Percentiles rank a stretch among this genome's conserved stretches.
Conservation (phyloP, 2,113 vertebrate genomes). For the Hyaena hyaena region DNA sequence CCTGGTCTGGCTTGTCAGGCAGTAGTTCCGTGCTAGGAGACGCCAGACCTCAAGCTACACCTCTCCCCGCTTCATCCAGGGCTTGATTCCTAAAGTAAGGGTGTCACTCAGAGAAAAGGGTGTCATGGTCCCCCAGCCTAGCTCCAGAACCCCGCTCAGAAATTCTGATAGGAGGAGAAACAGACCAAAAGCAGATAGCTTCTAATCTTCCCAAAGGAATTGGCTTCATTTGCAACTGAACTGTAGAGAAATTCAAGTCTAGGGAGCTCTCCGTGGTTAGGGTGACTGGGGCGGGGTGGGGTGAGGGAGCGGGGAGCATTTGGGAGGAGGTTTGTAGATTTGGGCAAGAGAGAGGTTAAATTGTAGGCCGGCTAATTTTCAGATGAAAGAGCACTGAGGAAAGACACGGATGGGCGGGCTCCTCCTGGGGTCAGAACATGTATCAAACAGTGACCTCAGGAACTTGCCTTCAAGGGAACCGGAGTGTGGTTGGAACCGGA, state of each 20-base stretch:
- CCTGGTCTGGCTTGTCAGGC: not conserved
- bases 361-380: not conserved
- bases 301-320: too few species aligned
- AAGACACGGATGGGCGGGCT: not conserved
- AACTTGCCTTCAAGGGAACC: not conserved
- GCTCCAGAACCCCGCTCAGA: not conserved
- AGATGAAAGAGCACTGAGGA: not conserved
- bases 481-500: not conserved
- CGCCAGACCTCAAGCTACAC: not conserved
- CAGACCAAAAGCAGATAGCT: not conserved
- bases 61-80: not conserved
- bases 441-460: not conserved
- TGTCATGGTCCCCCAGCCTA: not conserved
- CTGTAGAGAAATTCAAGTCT: not conserved
- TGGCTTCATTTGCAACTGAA: not conserved
- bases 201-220: not conserved
- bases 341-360: not conserved
- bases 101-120: not conserved
- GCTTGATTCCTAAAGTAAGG: not conserved
- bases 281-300: not conserved
- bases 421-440: not conserved
- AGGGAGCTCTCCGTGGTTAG: not conserved
- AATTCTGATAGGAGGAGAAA: not conserved
- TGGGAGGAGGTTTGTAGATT: not conserved
- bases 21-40: not conserved